Percentiles rank a stretch among this genome's conserved stretches.
Conservation (phyloP, 2,888 invertebrate genomes). For the Proisotoma minuta region DNA sequence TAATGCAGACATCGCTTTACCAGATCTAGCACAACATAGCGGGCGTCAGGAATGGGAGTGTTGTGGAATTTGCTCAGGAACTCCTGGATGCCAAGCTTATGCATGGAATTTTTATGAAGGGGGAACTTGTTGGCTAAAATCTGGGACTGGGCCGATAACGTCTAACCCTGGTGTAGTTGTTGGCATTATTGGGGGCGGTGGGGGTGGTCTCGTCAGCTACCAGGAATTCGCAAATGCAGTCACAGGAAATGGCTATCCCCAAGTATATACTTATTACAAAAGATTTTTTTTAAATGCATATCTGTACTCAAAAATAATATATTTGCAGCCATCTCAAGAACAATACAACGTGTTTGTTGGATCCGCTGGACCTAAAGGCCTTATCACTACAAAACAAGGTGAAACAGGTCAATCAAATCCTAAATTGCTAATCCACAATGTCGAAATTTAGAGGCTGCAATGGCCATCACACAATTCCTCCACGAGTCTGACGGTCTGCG, state of each 20-base stretch:
- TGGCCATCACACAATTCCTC: constrained; percentile 30
- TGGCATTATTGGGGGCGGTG: constrained; percentile 11
- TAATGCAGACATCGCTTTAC: constrained; percentile 13
- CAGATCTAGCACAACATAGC: constrained; percentile 10
- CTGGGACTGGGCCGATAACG: constrained; percentile 20
- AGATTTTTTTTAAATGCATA: too few relatives aligned
- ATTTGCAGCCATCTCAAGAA: constrained; percentile 11
- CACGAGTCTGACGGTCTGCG: constrained; percentile 31
- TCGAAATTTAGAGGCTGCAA: constrained; percentile 38
- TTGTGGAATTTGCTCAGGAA: constrained; percentile 14
- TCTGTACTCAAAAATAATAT: too few relatives aligned
- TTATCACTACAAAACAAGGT: constrained; percentile 20
- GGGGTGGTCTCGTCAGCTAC: constrained; percentile 15
- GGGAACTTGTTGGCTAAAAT: constrained; percentile 28
- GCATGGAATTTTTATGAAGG: constrained; percentile 23
- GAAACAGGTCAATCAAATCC: too few relatives aligned
- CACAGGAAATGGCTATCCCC: constrained; percentile 23
- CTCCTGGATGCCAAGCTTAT: constrained; percentile 20
- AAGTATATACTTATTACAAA: too few relatives aligned
- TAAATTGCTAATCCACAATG: too few relatives aligned
- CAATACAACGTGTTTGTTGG: constrained; percentile 21
- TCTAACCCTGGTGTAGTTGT: constrained; percentile 7
- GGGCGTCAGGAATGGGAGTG: constrained; percentile 14
- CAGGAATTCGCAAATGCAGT: constrained; percentile 19
- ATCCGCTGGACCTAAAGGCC: constrained; percentile 12